Evolutionary conservation across 1,140 invertebrate species (phyloP).

Genomic region (Portunus trituberculatus): DNA sequence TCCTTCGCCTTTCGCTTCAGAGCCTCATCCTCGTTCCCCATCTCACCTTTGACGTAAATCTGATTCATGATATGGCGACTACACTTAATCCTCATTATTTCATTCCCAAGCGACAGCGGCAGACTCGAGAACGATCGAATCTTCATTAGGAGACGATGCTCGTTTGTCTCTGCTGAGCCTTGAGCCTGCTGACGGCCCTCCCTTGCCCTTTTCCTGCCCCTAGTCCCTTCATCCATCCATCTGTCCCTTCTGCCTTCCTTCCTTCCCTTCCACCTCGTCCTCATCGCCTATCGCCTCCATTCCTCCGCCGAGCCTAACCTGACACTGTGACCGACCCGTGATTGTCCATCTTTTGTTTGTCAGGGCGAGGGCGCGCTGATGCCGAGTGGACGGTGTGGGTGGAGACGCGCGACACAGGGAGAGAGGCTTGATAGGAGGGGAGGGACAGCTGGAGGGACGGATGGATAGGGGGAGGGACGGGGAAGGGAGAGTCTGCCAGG

Average conservation of each 20-base stretch:
- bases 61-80: slow-evolving; percentile 64
- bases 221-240: background rate
- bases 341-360: no score
- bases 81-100: slow-evolving; percentile 71
- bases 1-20: background rate
- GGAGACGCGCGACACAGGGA: background rate
- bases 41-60: slow-evolving; percentile 55
- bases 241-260: background rate
- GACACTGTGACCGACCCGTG: no score
- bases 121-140: slow-evolving; percentile 64
- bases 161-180: slow-evolving; percentile 58
- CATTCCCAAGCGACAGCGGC: slow-evolving; percentile 57
- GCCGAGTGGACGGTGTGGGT: no score
- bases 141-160: slow-evolving; percentile 65
- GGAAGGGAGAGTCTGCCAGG: background rate
- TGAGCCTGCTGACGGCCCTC: background rate
- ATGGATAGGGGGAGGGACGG: background rate
- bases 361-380: no score
- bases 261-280: background rate
- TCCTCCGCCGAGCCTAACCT: no score
- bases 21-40: slow-evolving; percentile 7
- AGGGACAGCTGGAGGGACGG: background rate
- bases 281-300: background rate
- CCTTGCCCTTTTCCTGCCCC: background rate
- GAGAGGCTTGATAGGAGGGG: background rate